These are phyloP conservation scores for Cacoxenus indagator DNA, from an alignment of 2,888 invertebrate species.

Conservation along the genomic window DNA sequence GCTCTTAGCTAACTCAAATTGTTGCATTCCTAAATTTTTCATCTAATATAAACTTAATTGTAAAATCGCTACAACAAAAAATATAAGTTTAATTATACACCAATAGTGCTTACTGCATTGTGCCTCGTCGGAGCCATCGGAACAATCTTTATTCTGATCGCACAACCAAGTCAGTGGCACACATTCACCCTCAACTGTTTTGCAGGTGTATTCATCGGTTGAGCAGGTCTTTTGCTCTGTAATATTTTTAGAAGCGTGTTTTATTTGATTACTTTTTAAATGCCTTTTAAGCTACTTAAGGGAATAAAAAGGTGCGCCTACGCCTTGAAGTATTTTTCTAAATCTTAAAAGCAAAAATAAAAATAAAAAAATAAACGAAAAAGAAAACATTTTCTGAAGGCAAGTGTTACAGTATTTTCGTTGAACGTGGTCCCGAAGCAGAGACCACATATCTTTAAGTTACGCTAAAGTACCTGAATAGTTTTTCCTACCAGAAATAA, in stretches of 20 bases:
- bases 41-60: no score
- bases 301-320: neutral
- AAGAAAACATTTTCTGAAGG: slow-evolving; percentile 15
- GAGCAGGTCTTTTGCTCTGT: slow-evolving; percentile 88
- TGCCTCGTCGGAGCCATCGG: slow-evolving; percentile 91
- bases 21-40: no score
- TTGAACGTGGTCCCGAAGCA: no score
- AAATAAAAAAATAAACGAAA: slow-evolving; percentile 9
- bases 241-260: slow-evolving; percentile 48
- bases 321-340: no score
- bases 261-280: neutral
- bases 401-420: no score
- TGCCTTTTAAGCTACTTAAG: neutral
- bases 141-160: slow-evolving; percentile 90
- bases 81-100: no score
- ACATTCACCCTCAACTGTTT: slow-evolving; percentile 86
- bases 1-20: no score
- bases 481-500: no score
- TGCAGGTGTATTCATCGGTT: slow-evolving; percentile 89
- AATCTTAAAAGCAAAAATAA: neutral
- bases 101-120: slow-evolving; percentile 85
- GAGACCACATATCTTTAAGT: no score
- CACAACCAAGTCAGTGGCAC: slow-evolving; percentile 95
- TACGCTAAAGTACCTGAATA: no score
- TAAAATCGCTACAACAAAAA: no score